Base-by-base conservation (phyloP, 2,113 vertebrate species). In the Vimba vimba region DNA sequence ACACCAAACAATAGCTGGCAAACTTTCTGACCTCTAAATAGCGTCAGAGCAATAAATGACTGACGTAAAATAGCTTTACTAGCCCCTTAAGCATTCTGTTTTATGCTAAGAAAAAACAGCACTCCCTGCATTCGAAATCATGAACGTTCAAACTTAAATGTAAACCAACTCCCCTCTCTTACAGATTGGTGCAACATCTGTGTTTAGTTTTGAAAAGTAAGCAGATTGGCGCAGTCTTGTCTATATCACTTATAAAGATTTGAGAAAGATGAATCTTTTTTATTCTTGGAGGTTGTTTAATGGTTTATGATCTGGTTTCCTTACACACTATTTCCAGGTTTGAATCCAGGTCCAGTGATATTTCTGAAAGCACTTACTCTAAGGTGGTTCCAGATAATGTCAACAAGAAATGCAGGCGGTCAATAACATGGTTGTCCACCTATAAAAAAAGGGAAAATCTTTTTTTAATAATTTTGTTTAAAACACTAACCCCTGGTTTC, bases 1-100 rank as follows among this genome's bases (percentile, higher is more conserved):
- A 30, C 60, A 52, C 60, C 30, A 52, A 83, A 87, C 62, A 87
- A 87, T 86, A 55, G 76, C 71, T 87, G 75, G 83, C 83, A 1
- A 71, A 45, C 50, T 66, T 62, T 59, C 30, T 52, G 43, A 87
- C 83, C 52, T 84, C 85, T 47, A 81, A 84, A 69, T 74, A 87
- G 64, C 52, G 33, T 68, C 83, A 25, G 75, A 66, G 82, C 64
- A 79, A 88, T 85, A 57, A 86, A 83, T 33, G n/a, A 71, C 73
- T 79, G 66, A 83, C 50, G 66, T 57, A 83, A 33, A 83, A 66
- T 33, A 45, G 52, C 60, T 84, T 78, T 79, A 33, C 47, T 79
- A 52, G 62, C 27, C 60, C 59, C 47, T 69, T 6, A 36, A 71
- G 47, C 27, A 73, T 25, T 52, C 36, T 62, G 8, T 60, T 79